Evolutionary conservation across 2,797 vertebrate genomes (phyloP).

Genomic region (Hemibagrus guttatus): DNA sequence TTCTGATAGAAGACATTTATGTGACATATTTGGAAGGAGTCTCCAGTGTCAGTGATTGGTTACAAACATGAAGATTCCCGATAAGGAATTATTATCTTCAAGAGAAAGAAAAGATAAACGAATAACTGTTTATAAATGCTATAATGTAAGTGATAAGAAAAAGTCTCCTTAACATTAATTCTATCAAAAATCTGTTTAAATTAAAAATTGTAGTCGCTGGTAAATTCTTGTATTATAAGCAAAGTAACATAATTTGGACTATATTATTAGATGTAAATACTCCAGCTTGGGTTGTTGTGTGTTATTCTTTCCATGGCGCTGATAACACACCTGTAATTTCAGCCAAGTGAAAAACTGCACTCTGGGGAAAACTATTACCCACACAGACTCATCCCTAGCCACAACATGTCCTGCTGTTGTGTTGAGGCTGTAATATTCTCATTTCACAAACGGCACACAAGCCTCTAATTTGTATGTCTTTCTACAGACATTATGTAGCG

Average conservation of each 20-base stretch:
- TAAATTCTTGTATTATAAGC: background rate
- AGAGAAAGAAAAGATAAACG: background rate
- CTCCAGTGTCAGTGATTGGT: background rate
- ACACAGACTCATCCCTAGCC: background rate
- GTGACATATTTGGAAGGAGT: background rate
- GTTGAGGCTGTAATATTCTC: background rate
- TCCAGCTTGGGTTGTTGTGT: background rate
- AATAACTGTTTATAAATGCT: too few relatives aligned
- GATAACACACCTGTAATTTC: background rate
- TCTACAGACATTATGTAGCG: constrained; percentile 7
- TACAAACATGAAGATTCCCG: background rate
- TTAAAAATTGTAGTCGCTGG: background rate
- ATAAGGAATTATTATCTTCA: background rate
- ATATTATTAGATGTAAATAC: background rate
- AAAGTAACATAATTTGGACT: background rate
- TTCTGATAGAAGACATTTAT: background rate
- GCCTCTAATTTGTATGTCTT: constrained; percentile 4
- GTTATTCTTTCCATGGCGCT: background rate
- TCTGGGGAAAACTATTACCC: background rate
- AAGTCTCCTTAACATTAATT: background rate
- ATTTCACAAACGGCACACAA: background rate
- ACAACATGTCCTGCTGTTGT: constrained; percentile 2
- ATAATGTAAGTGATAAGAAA: background rate
- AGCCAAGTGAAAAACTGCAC: background rate
- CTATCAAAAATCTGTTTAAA: background rate